Base-by-base conservation (phyloP, 2,113 vertebrate genomes). In the Tonatia bakeri region DNA sequence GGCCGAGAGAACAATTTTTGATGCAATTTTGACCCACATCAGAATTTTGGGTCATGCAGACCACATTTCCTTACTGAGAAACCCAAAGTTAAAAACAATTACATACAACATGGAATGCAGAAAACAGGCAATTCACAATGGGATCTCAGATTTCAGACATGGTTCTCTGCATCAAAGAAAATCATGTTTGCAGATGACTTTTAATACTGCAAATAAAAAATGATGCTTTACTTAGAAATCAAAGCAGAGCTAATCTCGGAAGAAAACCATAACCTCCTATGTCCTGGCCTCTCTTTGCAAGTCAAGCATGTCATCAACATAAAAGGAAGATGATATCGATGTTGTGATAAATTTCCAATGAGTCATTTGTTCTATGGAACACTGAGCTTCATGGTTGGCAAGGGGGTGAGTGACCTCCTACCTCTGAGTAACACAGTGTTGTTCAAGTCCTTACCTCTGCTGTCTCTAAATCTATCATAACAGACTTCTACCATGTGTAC, bases 1-100 rank as follows among this genome's bases (percentile, higher is more conserved):
- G 94, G 98, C 98, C 98, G 98, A 93, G 96, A 95, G 97, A 98
- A 97, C 96, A 93, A 96, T n/a, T 97, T 98, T 96, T 97, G 96
- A 98, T 91, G 83, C n/a, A n/a, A n/a, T n/a, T n/a, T n/a, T 22
- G 97, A n/a, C n/a, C n/a, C n/a, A n/a, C 97, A 96, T 97, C 91
- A 96, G 90, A 96, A 96, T 91, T 97, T 52, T 73, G 87, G 91
- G 94, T 97, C 95, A 92, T 31, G 47, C 87, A 96, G 73, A 94
- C 94, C 97, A 90, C 3, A 1, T 85, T 96, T 97, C 85, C 77
- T 97, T 94, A 85, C 94, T 96, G 93, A 97, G 96, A 96, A 81
- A 28, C 19, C 80, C 91, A 36, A 87, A 38, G 94, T 95, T 97
- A 91, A 96, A 87, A 69, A 90, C 47, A 97, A 50, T 94, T 84